phyloP scores from a whole-genome alignment of 2,113 vertebrate species.

The Gobio gobio region DNA sequence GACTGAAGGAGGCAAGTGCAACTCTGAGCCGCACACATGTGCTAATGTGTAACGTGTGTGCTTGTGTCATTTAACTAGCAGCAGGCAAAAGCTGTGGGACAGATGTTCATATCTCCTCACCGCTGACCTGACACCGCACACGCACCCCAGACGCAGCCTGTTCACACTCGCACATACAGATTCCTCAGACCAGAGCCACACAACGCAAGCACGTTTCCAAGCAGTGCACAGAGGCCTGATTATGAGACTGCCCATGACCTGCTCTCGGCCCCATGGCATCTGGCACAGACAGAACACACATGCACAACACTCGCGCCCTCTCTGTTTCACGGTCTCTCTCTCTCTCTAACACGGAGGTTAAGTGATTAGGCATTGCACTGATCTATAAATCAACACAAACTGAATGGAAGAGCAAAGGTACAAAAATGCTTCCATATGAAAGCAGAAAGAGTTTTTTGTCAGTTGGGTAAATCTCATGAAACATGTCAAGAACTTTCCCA shows the following conservation, averaged over 20 bases:
- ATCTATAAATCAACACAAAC: conserved; percentile 8
- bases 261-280: conserved; percentile 34
- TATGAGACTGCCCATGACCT: conserved; percentile 39
- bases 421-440: conserved; percentile 3
- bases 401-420: conserved; percentile 10
- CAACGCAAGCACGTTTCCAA: conserved; percentile 7
- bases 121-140: conserved; percentile 44
- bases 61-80: conserved; percentile 35
- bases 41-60: conserved; percentile 12
- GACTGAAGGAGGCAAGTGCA: neutral
- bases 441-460: neutral
- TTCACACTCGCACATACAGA: conserved; percentile 13
- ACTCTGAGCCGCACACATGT: conserved; percentile 8
- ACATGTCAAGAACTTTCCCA: neutral
- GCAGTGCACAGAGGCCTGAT: conserved; percentile 38
- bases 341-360: conserved; percentile 10
- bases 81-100: conserved; percentile 43
- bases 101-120: conserved; percentile 53
- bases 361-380: neutral
- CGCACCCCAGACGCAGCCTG: neutral
- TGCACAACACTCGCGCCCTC: neutral
- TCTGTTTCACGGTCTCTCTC: neutral
- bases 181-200: neutral
- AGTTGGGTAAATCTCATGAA: conserved; percentile 3
- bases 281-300: conserved; percentile 20